These are phyloP conservation scores for Cheilosia vulpina DNA, from an alignment of 2,888 invertebrate genomes.

Conservation along the genomic window DNA sequence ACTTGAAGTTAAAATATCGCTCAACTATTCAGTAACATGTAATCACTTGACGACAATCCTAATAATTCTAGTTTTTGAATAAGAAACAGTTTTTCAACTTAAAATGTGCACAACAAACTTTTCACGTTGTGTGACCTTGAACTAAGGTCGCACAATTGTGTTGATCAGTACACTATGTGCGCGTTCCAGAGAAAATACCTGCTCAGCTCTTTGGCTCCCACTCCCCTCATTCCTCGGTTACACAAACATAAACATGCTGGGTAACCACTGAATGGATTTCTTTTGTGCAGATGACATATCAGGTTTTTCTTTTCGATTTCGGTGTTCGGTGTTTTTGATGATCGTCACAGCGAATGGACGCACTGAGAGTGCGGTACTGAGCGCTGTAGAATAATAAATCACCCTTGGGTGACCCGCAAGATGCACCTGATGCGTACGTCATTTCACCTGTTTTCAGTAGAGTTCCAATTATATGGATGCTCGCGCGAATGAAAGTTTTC, in stretches of 20 bases:
- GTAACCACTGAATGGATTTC: slow-evolving; percentile 12
- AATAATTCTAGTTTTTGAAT: no score
- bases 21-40: no score
- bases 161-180: slow-evolving; percentile 1
- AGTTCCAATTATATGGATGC: slow-evolving; percentile 22
- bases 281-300: slow-evolving; percentile 19
- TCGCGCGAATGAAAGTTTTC: slow-evolving; percentile 57
- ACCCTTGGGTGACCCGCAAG: slow-evolving; percentile 51
- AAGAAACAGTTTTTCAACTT: no score
- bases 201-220: neutral
- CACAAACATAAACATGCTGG: neutral
- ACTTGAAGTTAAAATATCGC: no score
- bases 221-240: neutral
- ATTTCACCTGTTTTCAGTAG: slow-evolving; percentile 37
- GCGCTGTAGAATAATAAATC: slow-evolving; percentile 8
- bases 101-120: no score
- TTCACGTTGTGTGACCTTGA: slow-evolving; percentile 8
- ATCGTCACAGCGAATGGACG: slow-evolving; percentile 1
- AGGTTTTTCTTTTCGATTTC: slow-evolving; percentile 27
- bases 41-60: no score
- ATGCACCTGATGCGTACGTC: slow-evolving; percentile 52
- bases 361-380: neutral
- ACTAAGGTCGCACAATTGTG: slow-evolving; percentile 11
- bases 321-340: slow-evolving; percentile 19
- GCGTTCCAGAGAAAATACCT: slow-evolving; percentile 39